Evolutionary conservation across 1,140 invertebrate genomes (phyloP), one percentile per base, ranked within the genome.

Genomic region (Sminthurides bifidus): DNA sequence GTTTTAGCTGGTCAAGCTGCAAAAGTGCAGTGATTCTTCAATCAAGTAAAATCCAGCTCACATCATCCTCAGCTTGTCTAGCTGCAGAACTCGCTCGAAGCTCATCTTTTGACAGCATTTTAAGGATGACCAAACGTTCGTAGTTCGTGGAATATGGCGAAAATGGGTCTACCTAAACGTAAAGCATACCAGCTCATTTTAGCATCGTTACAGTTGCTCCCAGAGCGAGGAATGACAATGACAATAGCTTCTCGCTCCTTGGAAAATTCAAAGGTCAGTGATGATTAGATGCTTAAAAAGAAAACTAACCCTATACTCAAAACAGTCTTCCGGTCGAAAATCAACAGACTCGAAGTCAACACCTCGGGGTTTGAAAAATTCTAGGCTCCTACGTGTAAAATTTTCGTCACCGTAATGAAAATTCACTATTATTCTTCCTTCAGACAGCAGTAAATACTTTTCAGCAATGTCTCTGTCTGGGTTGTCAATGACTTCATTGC

Each of bases 401-500:
- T 52, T 50, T 49, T 58, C 57, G 31, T 58, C 48, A 0, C 44
- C 49, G 24, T 61, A 61, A 30, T 65, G 63, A 44, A 54, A 65
- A n/a, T 48, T 23, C 21, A 65, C 31, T 12, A 54, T 27, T 14
- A 65, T 30, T 35, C 31, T 37, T n/a, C 54, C 56, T 23, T 65
- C 50, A 10, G 52, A 52, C 2, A 61, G 27, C 3, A 65, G 38
- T 43, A 59, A 31, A 26, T 61, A 44, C 38, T 59, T 61, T 54
- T 76, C 73, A 17, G 79, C 79, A 19, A 87, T 72, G 53, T 86
- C 79, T 33, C 78, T 68, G 3, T 70, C 68, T 1, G 79, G 74
- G 38, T 48, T 38, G 0, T 73, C 73, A 19, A 77, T 66, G 3
- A 65, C 58, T 31, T 71, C 60, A 56, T 84, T 76, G 24, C 80